These are phyloP conservation scores for Tridacna gigas DNA, from an alignment of 2,888 invertebrate genomes.

Conservation along the genomic window DNA sequence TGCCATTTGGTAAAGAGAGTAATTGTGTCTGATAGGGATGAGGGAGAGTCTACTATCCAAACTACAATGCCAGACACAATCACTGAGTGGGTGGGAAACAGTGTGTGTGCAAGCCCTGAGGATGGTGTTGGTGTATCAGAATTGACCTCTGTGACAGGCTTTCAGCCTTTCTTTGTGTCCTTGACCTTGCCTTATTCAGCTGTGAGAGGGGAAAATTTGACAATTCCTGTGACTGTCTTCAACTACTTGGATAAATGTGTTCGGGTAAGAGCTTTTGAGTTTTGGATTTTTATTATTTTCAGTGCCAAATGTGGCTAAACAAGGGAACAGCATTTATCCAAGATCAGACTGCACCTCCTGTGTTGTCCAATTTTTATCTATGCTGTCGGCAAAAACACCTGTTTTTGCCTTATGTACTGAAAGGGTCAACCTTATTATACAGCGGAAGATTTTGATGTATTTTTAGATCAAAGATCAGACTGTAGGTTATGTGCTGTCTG, in stretches of 20 bases:
- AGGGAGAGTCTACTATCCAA: conserved; percentile 29
- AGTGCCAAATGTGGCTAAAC: too few relatives aligned
- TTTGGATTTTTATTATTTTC: too few relatives aligned
- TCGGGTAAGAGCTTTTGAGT: conserved; percentile 86
- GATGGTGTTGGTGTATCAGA: conserved; percentile 86
- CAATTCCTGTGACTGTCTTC: conserved; percentile 89
- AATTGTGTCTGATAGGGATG: background rate
- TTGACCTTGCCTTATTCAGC: conserved; percentile 89
- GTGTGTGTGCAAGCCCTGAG: conserved; percentile 86
- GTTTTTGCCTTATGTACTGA: too few relatives aligned
- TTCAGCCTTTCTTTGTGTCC: conserved; percentile 92
- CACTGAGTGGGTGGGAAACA: conserved; percentile 88
- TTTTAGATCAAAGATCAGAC: too few relatives aligned
- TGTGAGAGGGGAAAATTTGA: conserved; percentile 89
- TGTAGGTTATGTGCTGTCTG: too few relatives aligned
- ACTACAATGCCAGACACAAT: conserved; percentile 87
- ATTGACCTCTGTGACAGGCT: conserved; percentile 86
- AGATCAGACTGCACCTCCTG: too few relatives aligned
- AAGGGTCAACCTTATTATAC: too few relatives aligned
- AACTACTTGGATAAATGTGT: conserved; percentile 90
- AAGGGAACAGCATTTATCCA: too few relatives aligned
- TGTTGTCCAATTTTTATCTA: too few relatives aligned
- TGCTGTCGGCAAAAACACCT: too few relatives aligned
- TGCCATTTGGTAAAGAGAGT: background rate
- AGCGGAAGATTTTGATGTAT: too few relatives aligned